Evolutionary conservation across 2,797 vertebrate genomes (phyloP).

Genomic region (Xenops minutus): DNA sequence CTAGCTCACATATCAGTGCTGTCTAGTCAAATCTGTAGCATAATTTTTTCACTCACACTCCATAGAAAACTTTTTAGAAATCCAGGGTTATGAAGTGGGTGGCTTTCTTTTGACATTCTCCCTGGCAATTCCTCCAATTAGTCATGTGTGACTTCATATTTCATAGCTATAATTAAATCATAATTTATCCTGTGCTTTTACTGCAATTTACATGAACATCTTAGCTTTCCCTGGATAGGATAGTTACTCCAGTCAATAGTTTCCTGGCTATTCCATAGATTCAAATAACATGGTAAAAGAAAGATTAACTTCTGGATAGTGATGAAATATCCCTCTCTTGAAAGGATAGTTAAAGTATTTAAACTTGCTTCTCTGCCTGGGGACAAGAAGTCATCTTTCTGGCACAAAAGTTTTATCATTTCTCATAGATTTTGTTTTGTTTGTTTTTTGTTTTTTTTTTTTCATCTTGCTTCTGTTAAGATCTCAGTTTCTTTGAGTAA

Average conservation of each 20-base stretch:
- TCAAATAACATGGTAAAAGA: not conserved
- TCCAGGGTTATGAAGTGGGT: not conserved
- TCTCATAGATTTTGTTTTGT: not conserved
- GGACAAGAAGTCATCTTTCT: not conserved
- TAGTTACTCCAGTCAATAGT: not conserved
- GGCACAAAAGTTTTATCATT: not conserved
- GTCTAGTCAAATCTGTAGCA: not conserved
- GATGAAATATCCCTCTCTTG: not conserved
- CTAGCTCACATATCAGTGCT: not conserved
- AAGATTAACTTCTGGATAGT: not conserved
- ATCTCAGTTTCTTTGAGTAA: not conserved
- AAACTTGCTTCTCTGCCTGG: not conserved
- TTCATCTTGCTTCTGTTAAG: not conserved
- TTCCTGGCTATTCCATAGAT: not conserved
- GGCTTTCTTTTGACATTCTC: not conserved
- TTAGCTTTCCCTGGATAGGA: not conserved
- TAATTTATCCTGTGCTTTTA: not conserved
- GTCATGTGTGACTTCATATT: not conserved
- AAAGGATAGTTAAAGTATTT: not conserved
- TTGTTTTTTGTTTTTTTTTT: no score
- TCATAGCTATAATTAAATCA: slow-evolving; percentile 30
- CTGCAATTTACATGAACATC: not conserved
- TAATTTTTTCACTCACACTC: not conserved
- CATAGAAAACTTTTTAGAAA: not conserved
- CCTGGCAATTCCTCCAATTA: not conserved